Conservation (phyloP, 2,888 invertebrate species). For the Chydorus sphaericus region DNA sequence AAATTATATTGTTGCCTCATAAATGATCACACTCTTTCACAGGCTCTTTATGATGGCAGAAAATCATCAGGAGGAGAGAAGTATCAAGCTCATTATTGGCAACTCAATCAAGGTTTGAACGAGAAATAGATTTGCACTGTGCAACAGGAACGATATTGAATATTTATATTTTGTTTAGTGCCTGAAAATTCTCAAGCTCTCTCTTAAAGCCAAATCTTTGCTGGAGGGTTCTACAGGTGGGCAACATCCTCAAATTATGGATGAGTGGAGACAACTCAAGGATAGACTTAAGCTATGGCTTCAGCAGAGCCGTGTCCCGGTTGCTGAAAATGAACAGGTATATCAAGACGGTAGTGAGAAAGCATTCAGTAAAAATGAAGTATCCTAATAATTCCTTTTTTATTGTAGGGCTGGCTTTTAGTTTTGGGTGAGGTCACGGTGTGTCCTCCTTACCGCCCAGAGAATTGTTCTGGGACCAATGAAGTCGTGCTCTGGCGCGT, state of each 20-base stretch:
- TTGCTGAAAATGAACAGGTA: neutral
- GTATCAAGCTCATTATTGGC: neutral
- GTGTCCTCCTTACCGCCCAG: slow-evolving; percentile 1
- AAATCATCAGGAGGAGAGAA: neutral
- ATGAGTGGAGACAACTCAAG: neutral
- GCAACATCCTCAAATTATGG: neutral
- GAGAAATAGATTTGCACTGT: too few species aligned
- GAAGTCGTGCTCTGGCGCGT: slow-evolving; percentile 3
- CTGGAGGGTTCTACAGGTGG: neutral
- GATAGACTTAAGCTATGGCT: neutral
- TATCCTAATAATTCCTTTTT: neutral
- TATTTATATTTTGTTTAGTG: too few species aligned
- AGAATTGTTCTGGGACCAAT: slow-evolving; percentile 2
- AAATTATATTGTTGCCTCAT: neutral
- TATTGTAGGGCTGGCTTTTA: neutral
- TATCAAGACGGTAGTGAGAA: neutral
- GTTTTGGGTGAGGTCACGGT: neutral
- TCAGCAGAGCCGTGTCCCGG: neutral
- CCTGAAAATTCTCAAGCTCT: neutral
- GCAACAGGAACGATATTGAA: too few species aligned
- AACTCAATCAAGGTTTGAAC: slow-evolving; percentile 1
- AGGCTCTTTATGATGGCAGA: slow-evolving; percentile 6
- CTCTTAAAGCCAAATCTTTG: neutral
- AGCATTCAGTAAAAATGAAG: neutral
- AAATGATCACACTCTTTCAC: neutral